Evolutionary conservation across 2,888 invertebrate species (phyloP).

Genomic region (Parnassius smintheus): DNA sequence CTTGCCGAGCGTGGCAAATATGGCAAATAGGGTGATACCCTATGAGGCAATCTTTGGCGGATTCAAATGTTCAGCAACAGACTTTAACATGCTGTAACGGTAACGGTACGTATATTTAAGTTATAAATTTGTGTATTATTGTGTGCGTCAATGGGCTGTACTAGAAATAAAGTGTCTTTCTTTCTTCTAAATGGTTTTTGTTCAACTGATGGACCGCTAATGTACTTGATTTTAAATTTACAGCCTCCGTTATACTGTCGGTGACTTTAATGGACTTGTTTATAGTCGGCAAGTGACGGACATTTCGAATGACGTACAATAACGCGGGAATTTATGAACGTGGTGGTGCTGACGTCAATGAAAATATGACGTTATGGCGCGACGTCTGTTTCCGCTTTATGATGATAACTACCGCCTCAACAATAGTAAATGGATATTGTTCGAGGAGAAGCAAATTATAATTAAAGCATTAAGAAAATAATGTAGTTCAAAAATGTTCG

Average conservation of each 20-base stretch:
- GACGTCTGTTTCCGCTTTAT: conserved; percentile 17
- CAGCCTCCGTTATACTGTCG: neutral
- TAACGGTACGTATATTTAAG: too few relatives aligned
- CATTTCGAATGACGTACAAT: conserved; percentile 11
- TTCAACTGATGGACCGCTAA: neutral
- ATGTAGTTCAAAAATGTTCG: too few relatives aligned
- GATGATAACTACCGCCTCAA: conserved; percentile 10
- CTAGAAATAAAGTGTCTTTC: too few relatives aligned
- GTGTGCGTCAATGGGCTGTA: too few relatives aligned
- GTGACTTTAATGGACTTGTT: conserved; percentile 21
- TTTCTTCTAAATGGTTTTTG: too few relatives aligned
- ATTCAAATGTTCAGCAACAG: too few relatives aligned
- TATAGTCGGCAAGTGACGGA: conserved; percentile 4
- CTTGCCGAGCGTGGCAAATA: too few relatives aligned
- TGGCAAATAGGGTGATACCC: too few relatives aligned
- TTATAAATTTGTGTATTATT: too few relatives aligned
- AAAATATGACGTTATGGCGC: conserved; percentile 10
- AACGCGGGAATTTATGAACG: conserved; percentile 16
- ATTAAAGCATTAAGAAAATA: too few relatives aligned
- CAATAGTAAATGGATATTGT: conserved; percentile 9
- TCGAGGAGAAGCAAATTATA: neutral
- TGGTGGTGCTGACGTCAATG: conserved; percentile 20
- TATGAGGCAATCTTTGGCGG: too few relatives aligned
- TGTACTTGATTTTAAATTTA: conserved; percentile 11
- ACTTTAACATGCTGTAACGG: too few relatives aligned